Evolutionary conservation across 2,888 invertebrate genomes (phyloP).

Genomic region (Acanthococcus lagerstroemiae): DNA sequence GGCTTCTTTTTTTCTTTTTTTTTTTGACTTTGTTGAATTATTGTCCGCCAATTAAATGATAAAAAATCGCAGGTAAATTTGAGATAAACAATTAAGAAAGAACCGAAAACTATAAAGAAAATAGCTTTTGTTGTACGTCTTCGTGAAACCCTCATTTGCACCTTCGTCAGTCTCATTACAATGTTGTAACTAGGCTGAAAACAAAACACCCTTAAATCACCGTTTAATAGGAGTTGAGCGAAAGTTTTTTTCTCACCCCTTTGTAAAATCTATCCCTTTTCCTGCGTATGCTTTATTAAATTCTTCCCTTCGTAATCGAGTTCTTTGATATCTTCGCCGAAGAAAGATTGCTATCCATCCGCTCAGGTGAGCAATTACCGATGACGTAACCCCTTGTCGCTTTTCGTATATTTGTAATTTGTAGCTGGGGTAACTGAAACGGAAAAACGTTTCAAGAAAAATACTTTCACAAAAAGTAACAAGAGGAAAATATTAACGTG

Average conservation of each 20-base stretch:
- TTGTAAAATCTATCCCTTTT: not conserved
- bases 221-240: slow-evolving; percentile 14
- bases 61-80: no score
- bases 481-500: slow-evolving; percentile 7
- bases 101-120: not conserved
- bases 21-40: no score
- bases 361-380: slow-evolving; percentile 24
- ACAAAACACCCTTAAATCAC: slow-evolving; percentile 26
- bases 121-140: not conserved
- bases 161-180: slow-evolving; percentile 12
- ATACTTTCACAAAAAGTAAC: slow-evolving; percentile 10
- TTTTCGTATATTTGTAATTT: slow-evolving; percentile 23
- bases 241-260: slow-evolving; percentile 13
- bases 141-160: not conserved
- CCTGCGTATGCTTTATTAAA: slow-evolving; percentile 21
- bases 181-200: slow-evolving; percentile 19
- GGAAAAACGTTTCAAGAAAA: slow-evolving; percentile 25
- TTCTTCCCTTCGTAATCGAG: slow-evolving; percentile 26
- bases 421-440: slow-evolving; percentile 16
- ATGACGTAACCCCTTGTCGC: slow-evolving; percentile 23
- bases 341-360: slow-evolving; percentile 21
- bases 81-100: no score
- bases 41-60: no score
- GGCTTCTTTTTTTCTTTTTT: no score
- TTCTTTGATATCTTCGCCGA: slow-evolving; percentile 23